A percentile compares a stretch with the other conserved stretches of the same genome.
phyloP scores from a whole-genome alignment of 2,888 invertebrate genomes.

The Acronicta aceris region DNA sequence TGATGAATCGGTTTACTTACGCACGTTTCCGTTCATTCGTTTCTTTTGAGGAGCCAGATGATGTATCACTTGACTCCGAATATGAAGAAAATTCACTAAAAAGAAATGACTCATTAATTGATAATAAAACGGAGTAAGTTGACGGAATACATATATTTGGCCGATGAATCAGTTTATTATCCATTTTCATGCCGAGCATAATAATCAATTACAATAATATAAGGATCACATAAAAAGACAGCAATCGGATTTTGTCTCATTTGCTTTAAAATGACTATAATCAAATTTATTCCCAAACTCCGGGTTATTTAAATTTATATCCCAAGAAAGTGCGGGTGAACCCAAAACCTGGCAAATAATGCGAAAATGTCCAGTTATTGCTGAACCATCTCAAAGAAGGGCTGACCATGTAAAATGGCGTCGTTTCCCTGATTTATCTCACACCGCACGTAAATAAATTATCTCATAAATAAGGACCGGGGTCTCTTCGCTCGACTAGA shows the following conservation, averaged over 20 bases:
- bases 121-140: neutral
- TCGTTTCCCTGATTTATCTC: conserved; percentile 49
- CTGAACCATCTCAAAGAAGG: conserved; percentile 20
- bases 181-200: neutral
- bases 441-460: conserved; percentile 49
- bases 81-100: conserved; percentile 33
- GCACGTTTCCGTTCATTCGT: conserved; percentile 63
- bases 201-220: too few relatives aligned
- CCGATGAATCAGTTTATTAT: too few relatives aligned
- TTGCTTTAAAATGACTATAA: too few relatives aligned
- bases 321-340: neutral
- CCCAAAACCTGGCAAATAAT: conserved; percentile 9
- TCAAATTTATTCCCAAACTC: neutral
- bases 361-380: conserved; percentile 32
- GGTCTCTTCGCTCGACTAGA: conserved; percentile 39
- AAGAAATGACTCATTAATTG: neutral
- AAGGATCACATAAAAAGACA: too few relatives aligned
- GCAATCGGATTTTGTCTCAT: too few relatives aligned
- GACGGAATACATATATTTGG: neutral
- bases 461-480: conserved; percentile 49
- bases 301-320: neutral
- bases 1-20: conserved; percentile 56
- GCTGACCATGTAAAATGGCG: conserved; percentile 46
- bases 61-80: neutral
- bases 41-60: conserved; percentile 69